phyloP scores from a whole-genome alignment of 2,888 invertebrate species.

The Sympetrum striolatum region DNA sequence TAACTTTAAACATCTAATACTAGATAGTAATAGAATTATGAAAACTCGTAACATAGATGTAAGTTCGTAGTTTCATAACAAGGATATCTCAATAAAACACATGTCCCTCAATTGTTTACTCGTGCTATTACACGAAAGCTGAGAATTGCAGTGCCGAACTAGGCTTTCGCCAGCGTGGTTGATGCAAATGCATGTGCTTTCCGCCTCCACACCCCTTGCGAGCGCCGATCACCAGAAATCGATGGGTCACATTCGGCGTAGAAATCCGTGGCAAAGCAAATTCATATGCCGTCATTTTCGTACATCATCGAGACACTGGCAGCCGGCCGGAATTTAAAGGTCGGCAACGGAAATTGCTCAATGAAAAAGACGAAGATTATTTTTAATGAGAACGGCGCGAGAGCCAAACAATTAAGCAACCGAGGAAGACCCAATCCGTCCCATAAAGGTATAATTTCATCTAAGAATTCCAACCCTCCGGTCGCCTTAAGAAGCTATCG shows the following conservation, averaged over 20 bases:
- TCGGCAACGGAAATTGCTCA: neutral
- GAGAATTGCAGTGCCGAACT: too few relatives aligned
- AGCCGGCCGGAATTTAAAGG: neutral
- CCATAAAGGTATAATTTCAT: neutral
- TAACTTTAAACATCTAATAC: too few relatives aligned
- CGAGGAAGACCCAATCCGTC: neutral
- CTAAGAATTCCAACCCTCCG: neutral
- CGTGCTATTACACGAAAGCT: too few relatives aligned
- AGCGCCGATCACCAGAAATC: neutral
- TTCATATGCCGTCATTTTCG: neutral
- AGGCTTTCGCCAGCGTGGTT: too few relatives aligned
- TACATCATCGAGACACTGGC: neutral
- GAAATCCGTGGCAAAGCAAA: neutral
- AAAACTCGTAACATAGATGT: too few relatives aligned
- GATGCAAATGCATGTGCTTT: too few relatives aligned
- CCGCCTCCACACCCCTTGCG: neutral
- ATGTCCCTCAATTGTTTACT: too few relatives aligned
- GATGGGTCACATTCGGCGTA: neutral
- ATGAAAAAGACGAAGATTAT: neutral
- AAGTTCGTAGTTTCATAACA: too few relatives aligned
- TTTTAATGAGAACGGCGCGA: neutral
- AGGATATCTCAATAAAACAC: too few relatives aligned
- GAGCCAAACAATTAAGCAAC: neutral
- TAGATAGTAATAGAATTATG: too few relatives aligned
- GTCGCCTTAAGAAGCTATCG: neutral